phyloP scores from a whole-genome alignment of 1,140 invertebrate genomes.

The Episyrphus balteatus region DNA sequence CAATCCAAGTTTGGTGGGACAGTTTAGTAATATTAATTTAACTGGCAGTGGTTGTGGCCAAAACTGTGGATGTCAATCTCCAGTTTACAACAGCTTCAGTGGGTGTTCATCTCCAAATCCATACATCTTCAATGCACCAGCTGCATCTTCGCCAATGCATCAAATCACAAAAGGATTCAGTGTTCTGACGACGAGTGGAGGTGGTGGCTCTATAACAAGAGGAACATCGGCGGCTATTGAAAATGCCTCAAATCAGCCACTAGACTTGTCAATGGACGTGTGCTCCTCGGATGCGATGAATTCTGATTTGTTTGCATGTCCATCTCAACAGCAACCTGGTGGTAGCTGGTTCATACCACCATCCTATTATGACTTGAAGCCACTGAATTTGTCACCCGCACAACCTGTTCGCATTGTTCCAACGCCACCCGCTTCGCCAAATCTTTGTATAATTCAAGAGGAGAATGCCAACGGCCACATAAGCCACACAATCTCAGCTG shows the following conservation, averaged over 20 bases:
- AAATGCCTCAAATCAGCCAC: conserved; percentile 21
- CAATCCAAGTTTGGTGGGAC: conserved; percentile 15
- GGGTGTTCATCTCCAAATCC: conserved; percentile 29
- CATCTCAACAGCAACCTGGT: conserved; percentile 5
- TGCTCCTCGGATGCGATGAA: conserved; percentile 6
- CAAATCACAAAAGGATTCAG: conserved; percentile 44
- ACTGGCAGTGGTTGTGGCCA: conserved; percentile 17
- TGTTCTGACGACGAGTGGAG: conserved; percentile 44
- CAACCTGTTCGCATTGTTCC: conserved; percentile 31
- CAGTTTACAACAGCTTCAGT: conserved; percentile 28
- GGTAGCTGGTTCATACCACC: conserved; percentile 33
- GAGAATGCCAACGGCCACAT: conserved; percentile 43
- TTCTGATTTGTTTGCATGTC: conserved; percentile 6
- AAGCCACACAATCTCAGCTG: conserved; percentile 28
- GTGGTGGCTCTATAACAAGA: conserved; percentile 62
- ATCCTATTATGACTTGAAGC: conserved; percentile 38
- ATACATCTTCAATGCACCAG: conserved; percentile 15
- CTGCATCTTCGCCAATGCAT: conserved; percentile 26
- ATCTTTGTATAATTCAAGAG: conserved; percentile 79
- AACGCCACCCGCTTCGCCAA: conserved; percentile 38
- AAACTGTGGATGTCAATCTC: conserved; percentile 30
- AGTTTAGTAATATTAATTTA: conserved; percentile 30
- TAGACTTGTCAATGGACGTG: conserved; percentile 35
- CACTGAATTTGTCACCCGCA: conserved; percentile 48
- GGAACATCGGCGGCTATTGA: conserved; percentile 47